Evolutionary conservation across 2,113 vertebrate genomes (phyloP).

Genomic region (Ramphastos sulfuratus): DNA sequence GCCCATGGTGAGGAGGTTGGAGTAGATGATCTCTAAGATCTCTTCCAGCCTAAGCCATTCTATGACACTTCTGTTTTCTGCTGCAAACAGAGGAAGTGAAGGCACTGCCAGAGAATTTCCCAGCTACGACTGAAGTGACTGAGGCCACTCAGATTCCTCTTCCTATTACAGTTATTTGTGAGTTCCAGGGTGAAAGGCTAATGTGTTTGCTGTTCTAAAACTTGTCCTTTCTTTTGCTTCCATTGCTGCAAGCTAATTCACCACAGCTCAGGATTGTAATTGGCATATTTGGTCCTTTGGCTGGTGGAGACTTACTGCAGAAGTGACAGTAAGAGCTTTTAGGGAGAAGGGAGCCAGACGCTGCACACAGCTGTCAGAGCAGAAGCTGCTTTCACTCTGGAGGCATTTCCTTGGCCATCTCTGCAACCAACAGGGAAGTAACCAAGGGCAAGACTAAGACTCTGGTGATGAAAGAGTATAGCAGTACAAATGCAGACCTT

Average conservation of each 20-base stretch:
- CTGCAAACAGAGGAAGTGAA: background rate
- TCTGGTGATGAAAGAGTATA: background rate
- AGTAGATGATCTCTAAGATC: too few relatives aligned
- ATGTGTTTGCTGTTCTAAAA: conserved; percentile 1
- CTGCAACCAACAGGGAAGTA: background rate
- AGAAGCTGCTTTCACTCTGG: background rate
- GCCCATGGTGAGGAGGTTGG: too few relatives aligned
- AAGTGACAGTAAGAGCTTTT: conserved; percentile 50
- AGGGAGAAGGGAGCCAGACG: background rate
- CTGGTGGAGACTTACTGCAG: conserved; percentile 15
- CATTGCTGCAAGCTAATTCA: background rate
- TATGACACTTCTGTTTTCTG: background rate
- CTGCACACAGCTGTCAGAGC: background rate
- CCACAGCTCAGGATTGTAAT: background rate
- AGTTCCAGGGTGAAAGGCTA: background rate
- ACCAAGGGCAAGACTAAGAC: background rate
- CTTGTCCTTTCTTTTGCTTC: background rate
- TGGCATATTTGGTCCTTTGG: conserved; percentile 49
- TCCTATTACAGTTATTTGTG: background rate
- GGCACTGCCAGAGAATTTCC: background rate
- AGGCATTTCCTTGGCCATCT: background rate
- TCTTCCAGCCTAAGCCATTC: too few relatives aligned
- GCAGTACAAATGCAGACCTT: background rate
- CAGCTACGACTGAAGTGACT: background rate
- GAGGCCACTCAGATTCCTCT: background rate